Evolutionary conservation across 1,140 invertebrate species (phyloP), one percentile per base, ranked within the genome.

Genomic region (Drosophila pachea): DNA sequence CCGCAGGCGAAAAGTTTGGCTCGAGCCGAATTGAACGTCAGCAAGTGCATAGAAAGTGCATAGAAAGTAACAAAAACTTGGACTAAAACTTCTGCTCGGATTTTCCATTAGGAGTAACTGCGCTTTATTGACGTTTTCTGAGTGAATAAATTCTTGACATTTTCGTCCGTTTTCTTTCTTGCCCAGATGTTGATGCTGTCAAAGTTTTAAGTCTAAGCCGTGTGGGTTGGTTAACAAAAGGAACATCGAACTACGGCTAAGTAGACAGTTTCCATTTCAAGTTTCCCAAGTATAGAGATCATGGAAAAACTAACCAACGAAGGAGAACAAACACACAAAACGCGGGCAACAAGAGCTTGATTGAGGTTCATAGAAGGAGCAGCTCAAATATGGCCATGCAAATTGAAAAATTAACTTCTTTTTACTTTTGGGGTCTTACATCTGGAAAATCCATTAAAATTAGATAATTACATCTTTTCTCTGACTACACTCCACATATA

Each of bases 21-120:
- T 53, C 45, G 43, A 38, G 32, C 8, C 14, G 36, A 63, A 68
- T 63, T 61, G 12, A 49, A 35, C 40, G 32, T 45, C 8, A n/a
- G 61, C 36, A 50, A 56, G 29, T 64, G 43, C 52, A 69, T 48
- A 64, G 38, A 63, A 55, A 22, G 22, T 22, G 22, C 22, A 22
- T 22, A 22, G 22, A 22, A 55, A 36, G 35, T 49, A 58, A 8
- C 45, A 6, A 11, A 12, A 67, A 67, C 16, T 52, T 60, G 47
- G 14, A 47, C 16, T 38, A 7, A 43, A 66, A 59, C 16, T 33
- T 40, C 33, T 58, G 29, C 32, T 12, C 29, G 22, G 54, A 55
- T 33, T 49, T 65, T 49, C 12, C 35, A 48, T 65, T 59, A 47
- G 12, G 8, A 40, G 8, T 22, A 12, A 32, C 16, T 32, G n/a